phyloP scores from a whole-genome alignment of 2,113 vertebrate genomes.

The Podarcis raffonei region DNA sequence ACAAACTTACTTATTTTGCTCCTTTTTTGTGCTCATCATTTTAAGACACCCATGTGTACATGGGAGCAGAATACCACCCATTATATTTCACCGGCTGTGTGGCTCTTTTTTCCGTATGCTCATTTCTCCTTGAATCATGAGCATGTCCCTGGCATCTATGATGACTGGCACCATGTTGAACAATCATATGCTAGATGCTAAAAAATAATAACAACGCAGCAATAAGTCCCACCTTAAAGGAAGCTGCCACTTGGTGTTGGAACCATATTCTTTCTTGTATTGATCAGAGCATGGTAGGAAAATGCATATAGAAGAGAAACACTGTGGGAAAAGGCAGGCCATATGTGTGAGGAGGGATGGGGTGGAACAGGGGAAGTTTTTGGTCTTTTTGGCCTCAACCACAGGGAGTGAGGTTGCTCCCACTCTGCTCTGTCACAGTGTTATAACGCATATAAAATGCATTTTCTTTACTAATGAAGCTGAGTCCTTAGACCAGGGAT shows the following conservation, averaged over 20 bases:
- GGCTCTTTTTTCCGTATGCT: not conserved
- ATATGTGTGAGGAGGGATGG: not conserved
- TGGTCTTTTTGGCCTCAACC: too few species aligned
- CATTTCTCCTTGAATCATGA: not conserved
- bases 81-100: not conserved
- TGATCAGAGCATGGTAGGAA: not conserved
- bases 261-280: not conserved
- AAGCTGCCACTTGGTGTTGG: not conserved
- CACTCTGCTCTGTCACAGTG: not conserved
- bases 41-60: not conserved
- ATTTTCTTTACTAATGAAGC: too few species aligned
- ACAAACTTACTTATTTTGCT: not conserved
- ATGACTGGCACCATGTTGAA: not conserved
- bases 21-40: not conserved
- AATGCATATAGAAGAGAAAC: not conserved
- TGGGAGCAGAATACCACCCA: not conserved
- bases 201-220: not conserved
- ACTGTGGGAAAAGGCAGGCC: not conserved
- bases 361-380: not conserved
- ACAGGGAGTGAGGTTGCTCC: not conserved
- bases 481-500: too few species aligned
- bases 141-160: not conserved
- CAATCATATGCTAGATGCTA: not conserved
- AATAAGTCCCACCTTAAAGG: not conserved
- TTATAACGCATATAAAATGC: too few species aligned